phyloP scores from a whole-genome alignment of 1,140 invertebrate genomes.

The Aphaenogaster ashmeadi region DNA sequence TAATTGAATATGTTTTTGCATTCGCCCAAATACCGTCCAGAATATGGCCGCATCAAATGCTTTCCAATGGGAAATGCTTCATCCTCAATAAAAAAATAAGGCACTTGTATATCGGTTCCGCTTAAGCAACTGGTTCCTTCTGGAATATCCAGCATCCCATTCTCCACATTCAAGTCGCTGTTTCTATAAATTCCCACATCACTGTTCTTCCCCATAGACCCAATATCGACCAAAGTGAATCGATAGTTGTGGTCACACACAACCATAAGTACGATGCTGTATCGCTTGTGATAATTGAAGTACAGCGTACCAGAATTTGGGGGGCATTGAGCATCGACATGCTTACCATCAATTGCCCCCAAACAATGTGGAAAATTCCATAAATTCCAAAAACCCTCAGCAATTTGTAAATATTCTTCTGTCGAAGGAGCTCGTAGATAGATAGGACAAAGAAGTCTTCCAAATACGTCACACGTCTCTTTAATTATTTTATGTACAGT shows the following conservation, averaged over 20 bases:
- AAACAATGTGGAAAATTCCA: slow-evolving; percentile 22
- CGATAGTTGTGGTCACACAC: slow-evolving; percentile 5
- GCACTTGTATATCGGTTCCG: slow-evolving; percentile 16
- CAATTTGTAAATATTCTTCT: slow-evolving; percentile 26
- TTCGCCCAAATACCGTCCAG: not conserved
- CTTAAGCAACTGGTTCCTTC: slow-evolving; percentile 15
- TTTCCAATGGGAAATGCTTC: slow-evolving; percentile 4
- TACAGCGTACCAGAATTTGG: slow-evolving; percentile 2
- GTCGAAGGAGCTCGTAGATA: slow-evolving; percentile 1
- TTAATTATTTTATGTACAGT: slow-evolving; percentile 32
- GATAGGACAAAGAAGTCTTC: not conserved
- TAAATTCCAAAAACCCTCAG: slow-evolving; percentile 21
- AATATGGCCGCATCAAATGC: slow-evolving; percentile 33
- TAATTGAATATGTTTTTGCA: slow-evolving; percentile 29
- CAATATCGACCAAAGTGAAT: not conserved
- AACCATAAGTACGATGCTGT: slow-evolving; percentile 14
- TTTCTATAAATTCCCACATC: slow-evolving; percentile 21
- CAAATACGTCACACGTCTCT: slow-evolving; percentile 25
- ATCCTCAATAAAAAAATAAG: slow-evolving; percentile 31
- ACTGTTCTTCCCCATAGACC: not conserved
- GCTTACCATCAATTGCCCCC: slow-evolving; percentile 18
- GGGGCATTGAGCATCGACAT: slow-evolving; percentile 17
- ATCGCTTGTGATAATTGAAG: slow-evolving; percentile 33
- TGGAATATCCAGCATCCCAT: slow-evolving; percentile 20
- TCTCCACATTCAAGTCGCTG: slow-evolving; percentile 2